phyloP scores from a whole-genome alignment of 2,888 invertebrate genomes.

The Allolobophora icterica region DNA sequence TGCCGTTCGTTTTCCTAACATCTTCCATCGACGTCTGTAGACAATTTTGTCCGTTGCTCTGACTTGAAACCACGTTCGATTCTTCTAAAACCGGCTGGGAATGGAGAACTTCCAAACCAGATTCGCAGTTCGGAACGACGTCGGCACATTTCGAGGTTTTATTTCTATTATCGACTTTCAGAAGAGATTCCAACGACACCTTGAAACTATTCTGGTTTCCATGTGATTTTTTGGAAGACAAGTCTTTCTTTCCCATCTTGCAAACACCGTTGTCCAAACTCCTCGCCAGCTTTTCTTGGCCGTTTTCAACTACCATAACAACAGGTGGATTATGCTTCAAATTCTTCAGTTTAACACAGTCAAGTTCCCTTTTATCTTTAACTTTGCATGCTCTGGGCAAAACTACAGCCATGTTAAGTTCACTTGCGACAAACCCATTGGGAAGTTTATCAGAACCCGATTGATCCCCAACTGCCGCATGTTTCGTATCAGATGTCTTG shows the following conservation, averaged over 20 bases:
- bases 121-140: not conserved
- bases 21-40: not conserved
- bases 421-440: not conserved
- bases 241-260: not conserved
- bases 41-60: not conserved
- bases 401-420: not conserved
- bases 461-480: not conserved
- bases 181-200: not conserved
- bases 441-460: not conserved
- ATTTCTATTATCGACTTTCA: not conserved
- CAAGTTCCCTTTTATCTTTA: not conserved
- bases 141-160: not conserved
- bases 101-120: not conserved
- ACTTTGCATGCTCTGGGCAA: not conserved
- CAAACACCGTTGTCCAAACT: not conserved
- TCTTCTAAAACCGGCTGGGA: not conserved
- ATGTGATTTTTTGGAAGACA: not conserved
- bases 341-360: not conserved
- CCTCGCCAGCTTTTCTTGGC: not conserved
- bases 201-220: not conserved
- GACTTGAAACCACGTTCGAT: not conserved
- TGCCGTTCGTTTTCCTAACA: not conserved
- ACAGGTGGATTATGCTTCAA: not conserved
- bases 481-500: not conserved
- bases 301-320: not conserved